Evolutionary conservation across 1,140 invertebrate genomes (phyloP), one percentile per base, ranked within the genome.

Genomic region (Cotesia chilonis): DNA sequence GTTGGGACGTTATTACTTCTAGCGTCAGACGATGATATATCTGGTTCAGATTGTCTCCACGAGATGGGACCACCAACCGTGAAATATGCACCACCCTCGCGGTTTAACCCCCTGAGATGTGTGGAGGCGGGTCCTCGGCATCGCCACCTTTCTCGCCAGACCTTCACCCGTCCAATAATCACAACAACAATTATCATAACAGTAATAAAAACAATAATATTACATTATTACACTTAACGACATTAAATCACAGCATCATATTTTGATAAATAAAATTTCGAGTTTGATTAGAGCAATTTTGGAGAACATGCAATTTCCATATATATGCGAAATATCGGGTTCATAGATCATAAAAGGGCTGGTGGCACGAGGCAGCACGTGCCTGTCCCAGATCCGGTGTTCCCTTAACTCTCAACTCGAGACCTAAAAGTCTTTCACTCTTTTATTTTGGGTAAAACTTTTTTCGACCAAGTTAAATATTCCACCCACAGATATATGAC

Each of bases 11-110:
- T 86, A 86, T 86, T 86, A 86, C 83, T 79, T 28, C 17, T 74
- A 76, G 83, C 85, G 85, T 86, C 85, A 86, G 80, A 82, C 83
- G 85, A 86, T 86, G 85, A 86, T 86, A 83, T 86, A 86, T 86
- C 83, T 84, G 83, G 79, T 85, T 85, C 84, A 84, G 84, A 85
- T 85, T 85, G 85, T 86, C 81, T 86, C 84, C 84, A 82, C 80
- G 83, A 86, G 85, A 85, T 86, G 85, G 83, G 82, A 85, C 85
- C 83, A 85, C 84, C 84, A 75, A 86, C 76, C 85, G 85, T 86
- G 84, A 86, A 86, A 85, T 86, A 86, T 86, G 85, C 83, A 83
- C 81, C 82, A 82, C 82, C 82, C 83, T 83, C 79, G 68, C 63
- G 76, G 77, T 80, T 83, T 80, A 85, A 84, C 77, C 81, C 83